Base-by-base conservation (phyloP, 2,113 vertebrate genomes). In the Phoxinus phoxinus region DNA sequence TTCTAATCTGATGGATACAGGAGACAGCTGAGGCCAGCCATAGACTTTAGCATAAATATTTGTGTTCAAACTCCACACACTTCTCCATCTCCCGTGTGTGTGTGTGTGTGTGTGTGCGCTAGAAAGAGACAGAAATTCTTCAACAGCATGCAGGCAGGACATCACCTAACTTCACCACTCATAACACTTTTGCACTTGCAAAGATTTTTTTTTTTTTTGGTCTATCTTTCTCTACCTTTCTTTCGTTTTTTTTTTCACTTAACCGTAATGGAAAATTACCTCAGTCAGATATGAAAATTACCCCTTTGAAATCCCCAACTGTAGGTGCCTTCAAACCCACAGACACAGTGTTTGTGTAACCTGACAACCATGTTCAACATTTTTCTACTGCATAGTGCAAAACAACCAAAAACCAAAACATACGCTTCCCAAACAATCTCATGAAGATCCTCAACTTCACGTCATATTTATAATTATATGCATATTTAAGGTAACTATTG, bases 301-400 rank as follows among this genome's bases (percentile, higher is more conserved):
- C 80, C 80, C 80, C 51, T 81, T 67, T 81, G 80, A 81, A 81
- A 81, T 81, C 80, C 80, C 80, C 80, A 81, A 81, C 61, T 69
- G 80, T 69, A 48, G 59, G 59, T 81, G 63, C 80, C 61, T 51
- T 69, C 25, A 81, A 81, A 81, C 80, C 78, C 78, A 81, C 80
- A 81, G 11, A 69, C 80, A 69, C 27, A 5, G 25, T 76, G 74
- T 69, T 69, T 69, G 80, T 81, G 44, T 81, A 69, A 51, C 41
- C 61, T 81, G 79, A 67, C 59, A 69, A 81, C 63, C 80, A 69
- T 51, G 23, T 46, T 32, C 25, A 23, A 11, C 2, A 67, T 30
- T 9, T 63, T 21, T 69, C 1, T 30, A 30, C 15, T 11, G 37
- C 78, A 69, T 11, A 63, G 44, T 51, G 58, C 53, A 41, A 30